Evolutionary conservation across 2,888 invertebrate species (phyloP).

Genomic region (Eulithis testata): DNA sequence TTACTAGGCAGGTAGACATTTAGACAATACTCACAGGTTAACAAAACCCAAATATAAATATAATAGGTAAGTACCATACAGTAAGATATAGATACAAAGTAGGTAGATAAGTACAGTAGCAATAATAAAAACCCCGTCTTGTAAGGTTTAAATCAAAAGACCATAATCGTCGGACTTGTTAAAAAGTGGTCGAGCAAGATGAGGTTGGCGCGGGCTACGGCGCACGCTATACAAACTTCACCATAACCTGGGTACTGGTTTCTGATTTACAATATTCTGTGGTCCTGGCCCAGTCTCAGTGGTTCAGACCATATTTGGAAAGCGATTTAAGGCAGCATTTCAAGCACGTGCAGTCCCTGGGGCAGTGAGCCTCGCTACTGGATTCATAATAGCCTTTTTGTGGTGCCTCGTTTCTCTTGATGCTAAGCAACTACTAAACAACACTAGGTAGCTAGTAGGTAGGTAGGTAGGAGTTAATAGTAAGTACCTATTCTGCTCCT

Average conservation of each 20-base stretch:
- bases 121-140: constrained; percentile 38
- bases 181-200: constrained; percentile 72
- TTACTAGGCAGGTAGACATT: constrained; percentile 22
- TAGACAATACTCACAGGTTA: constrained; percentile 7
- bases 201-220: constrained; percentile 52
- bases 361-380: constrained; percentile 69
- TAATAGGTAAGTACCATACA: constrained; percentile 4
- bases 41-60: neutral
- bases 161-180: constrained; percentile 53
- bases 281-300: constrained; percentile 25
- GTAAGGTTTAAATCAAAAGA: constrained; percentile 48
- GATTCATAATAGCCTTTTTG: constrained; percentile 72
- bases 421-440: neutral
- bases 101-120: constrained; percentile 34
- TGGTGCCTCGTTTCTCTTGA: constrained; percentile 51
- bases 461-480: too few relatives aligned
- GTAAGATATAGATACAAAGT: constrained; percentile 31
- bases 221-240: constrained; percentile 50
- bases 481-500: too few relatives aligned
- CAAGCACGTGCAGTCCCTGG: constrained; percentile 58
- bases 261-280: constrained; percentile 30
- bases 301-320: constrained; percentile 51
- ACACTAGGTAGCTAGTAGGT: too few relatives aligned
- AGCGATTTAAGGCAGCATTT: constrained; percentile 44
- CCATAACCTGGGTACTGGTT: constrained; percentile 39